A percentile compares a stretch with the other conserved stretches of the same genome.
Conservation (phyloP, 2,113 vertebrate species). For the Nesogale talazaci region DNA sequence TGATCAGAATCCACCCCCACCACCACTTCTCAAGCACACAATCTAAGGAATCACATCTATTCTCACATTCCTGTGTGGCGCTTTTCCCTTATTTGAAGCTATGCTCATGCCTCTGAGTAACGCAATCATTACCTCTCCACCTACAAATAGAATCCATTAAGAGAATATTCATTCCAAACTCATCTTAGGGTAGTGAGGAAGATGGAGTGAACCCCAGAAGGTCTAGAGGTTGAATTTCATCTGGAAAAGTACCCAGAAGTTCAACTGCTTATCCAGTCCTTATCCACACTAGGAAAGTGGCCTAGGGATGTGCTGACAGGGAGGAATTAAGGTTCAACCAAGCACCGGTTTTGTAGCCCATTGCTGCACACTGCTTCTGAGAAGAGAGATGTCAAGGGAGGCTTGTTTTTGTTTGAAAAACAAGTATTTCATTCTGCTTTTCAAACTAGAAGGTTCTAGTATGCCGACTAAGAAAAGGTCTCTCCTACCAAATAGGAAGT, state of each 20-base stretch:
- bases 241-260: slow-evolving; percentile 73
- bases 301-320: slow-evolving; percentile 77
- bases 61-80: slow-evolving; percentile 64
- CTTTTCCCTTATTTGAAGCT: slow-evolving; percentile 76
- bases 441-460: background rate
- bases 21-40: slow-evolving; percentile 56
- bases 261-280: slow-evolving; percentile 76
- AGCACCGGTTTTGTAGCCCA: slow-evolving; percentile 41
- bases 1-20: slow-evolving; percentile 47
- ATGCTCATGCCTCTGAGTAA: slow-evolving; percentile 12
- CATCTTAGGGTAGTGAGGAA: slow-evolving; percentile 58
- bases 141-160: slow-evolving; percentile 81
- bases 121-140: slow-evolving; percentile 54
- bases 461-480: background rate
- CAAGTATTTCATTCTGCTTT: background rate
- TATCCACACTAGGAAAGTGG: slow-evolving; percentile 76
- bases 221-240: slow-evolving; percentile 81
- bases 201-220: slow-evolving; percentile 69
- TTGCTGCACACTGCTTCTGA: slow-evolving; percentile 16
- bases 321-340: slow-evolving; percentile 75
- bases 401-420: background rate
- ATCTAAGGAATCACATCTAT: slow-evolving; percentile 9
- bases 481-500: slow-evolving; percentile 55
- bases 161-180: slow-evolving; percentile 74
- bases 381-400: background rate